phyloP scores from a whole-genome alignment of 2,888 invertebrate genomes.

The Chrysolina haemoptera region DNA sequence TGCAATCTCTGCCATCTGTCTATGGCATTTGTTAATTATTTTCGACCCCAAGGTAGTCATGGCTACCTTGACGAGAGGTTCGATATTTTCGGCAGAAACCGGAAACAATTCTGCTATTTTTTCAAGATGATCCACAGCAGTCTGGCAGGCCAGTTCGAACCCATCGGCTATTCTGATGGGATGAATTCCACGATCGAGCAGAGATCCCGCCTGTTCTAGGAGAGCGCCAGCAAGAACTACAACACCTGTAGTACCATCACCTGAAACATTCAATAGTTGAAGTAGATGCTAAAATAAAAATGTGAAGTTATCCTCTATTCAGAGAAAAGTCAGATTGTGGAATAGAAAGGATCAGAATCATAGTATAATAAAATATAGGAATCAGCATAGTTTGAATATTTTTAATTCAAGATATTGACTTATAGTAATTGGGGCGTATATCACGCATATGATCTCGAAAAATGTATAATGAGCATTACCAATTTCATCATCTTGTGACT shows the following conservation, averaged over 20 bases:
- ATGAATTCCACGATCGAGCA: conserved; percentile 97
- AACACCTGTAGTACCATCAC: conserved; percentile 99
- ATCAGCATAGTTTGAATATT: too few species aligned
- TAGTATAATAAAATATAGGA: too few species aligned
- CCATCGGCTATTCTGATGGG: conserved; percentile 99
- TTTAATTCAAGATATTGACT: too few species aligned
- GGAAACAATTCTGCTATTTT: conserved; percentile 92
- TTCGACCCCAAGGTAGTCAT: conserved; percentile 99
- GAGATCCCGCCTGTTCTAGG: conserved; percentile 92
- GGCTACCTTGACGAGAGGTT: conserved; percentile 93
- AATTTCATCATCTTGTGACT: conserved; percentile 99
- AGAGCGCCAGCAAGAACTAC: conserved; percentile 91
- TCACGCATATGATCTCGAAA: too few species aligned
- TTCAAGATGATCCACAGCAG: conserved; percentile 89
- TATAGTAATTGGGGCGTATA: too few species aligned
- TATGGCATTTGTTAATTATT: conserved; percentile 97
- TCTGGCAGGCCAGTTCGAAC: conserved; percentile 95
- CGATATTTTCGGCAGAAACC: conserved; percentile 85
- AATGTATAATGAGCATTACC: conserved; percentile 50
- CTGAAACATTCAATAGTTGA: conserved; percentile 64
- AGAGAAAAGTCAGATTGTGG: too few species aligned
- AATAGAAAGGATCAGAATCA: too few species aligned
- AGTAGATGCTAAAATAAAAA: too few species aligned
- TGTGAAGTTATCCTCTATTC: too few species aligned
- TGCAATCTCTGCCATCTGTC: conserved; percentile 98